Percentiles rank a stretch among this genome's conserved stretches.
These are phyloP conservation scores for Stenopsyche tienmushanensis DNA, from an alignment of 1,140 invertebrate genomes.

Conservation along the genomic window DNA sequence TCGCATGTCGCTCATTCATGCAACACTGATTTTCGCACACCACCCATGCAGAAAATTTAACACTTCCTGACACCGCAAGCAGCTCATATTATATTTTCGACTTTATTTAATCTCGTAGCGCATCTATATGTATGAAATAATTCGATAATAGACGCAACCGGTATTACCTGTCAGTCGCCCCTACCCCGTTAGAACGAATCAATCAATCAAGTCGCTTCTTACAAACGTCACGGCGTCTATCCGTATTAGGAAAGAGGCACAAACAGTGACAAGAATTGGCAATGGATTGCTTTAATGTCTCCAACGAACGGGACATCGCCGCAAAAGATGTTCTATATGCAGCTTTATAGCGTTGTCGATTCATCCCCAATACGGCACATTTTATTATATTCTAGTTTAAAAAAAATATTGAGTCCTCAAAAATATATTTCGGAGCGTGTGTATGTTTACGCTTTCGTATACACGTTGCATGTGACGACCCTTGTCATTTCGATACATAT, in stretches of 20 bases:
- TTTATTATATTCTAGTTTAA: neutral
- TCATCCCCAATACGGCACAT: neutral
- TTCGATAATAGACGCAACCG: neutral
- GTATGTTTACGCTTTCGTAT: too few species aligned
- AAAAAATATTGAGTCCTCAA: too few species aligned
- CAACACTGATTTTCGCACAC: too few species aligned
- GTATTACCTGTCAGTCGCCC: slow-evolving; percentile 11
- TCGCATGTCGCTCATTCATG: too few species aligned
- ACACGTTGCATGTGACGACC: slow-evolving; percentile 13
- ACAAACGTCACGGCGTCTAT: slow-evolving; percentile 8
- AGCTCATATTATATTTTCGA: too few species aligned
- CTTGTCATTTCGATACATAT: slow-evolving; percentile 24
- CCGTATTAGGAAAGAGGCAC: slow-evolving; percentile 12
- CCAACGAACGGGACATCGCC: neutral
- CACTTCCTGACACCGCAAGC: too few species aligned
- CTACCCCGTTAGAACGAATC: slow-evolving; percentile 4
- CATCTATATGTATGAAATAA: too few species aligned
- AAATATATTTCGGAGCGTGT: too few species aligned
- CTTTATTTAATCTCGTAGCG: too few species aligned
- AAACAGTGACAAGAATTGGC: slow-evolving; percentile 11
- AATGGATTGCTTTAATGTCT: slow-evolving; percentile 1
- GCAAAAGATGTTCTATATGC: neutral
- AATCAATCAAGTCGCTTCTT: slow-evolving; percentile 26
- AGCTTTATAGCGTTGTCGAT: neutral
- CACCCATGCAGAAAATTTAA: too few species aligned